These are phyloP conservation scores for Mesorhabditis spiculigera DNA, from an alignment of 2,888 invertebrate genomes.

Conservation along the genomic window DNA sequence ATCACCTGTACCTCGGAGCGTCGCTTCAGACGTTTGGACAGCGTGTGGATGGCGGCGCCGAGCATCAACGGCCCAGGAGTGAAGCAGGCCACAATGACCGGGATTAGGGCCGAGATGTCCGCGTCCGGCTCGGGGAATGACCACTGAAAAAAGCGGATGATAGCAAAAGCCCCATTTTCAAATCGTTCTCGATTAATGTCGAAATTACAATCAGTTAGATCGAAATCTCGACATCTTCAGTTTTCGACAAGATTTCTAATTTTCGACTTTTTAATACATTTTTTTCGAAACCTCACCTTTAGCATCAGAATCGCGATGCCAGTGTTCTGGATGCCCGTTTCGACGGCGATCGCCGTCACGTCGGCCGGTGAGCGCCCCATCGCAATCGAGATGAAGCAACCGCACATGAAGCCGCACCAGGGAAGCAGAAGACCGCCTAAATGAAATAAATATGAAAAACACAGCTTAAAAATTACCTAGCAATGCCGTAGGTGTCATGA, in stretches of 20 bases:
- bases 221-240: no score
- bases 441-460: neutral
- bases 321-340: conserved; percentile 60
- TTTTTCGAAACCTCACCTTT: conserved; percentile 32
- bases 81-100: conserved; percentile 86
- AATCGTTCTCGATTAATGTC: no score
- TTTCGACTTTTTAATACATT: no score
- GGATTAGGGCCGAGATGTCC: conserved; percentile 70
- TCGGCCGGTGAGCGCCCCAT: conserved; percentile 46
- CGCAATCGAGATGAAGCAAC: conserved; percentile 59
- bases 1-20: conserved; percentile 7
- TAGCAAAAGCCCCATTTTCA: no score
- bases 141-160: conserved; percentile 37
- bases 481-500: conserved; percentile 58
- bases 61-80: conserved; percentile 79
- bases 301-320: conserved; percentile 61
- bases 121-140: conserved; percentile 58
- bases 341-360: conserved; percentile 59
- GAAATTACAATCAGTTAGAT: no score
- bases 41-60: conserved; percentile 51
- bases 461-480: conserved; percentile 34
- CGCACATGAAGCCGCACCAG: conserved; percentile 62
- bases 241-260: no score
- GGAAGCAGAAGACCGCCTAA: conserved; percentile 61
- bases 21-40: conserved; percentile 37